Evolutionary conservation across 2,113 vertebrate genomes (phyloP).

Genomic region (Crotalus helleri): DNA sequence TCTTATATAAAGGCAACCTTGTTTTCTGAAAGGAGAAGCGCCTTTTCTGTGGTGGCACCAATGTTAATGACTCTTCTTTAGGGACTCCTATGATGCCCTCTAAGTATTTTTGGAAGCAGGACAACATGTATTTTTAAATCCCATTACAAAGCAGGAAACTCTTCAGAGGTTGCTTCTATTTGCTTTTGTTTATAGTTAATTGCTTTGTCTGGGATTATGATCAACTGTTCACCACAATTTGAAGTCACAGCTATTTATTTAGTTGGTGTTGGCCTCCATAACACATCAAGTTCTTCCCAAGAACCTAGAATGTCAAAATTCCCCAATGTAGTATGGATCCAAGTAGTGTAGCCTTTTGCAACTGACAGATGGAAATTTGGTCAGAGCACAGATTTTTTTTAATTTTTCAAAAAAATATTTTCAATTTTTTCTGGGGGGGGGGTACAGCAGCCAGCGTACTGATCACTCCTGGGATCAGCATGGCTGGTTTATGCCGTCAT

Average conservation of each 20-base stretch:
- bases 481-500: neutral
- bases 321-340: neutral
- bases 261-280: neutral
- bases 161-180: neutral
- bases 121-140: neutral
- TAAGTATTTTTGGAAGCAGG: neutral
- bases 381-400: neutral
- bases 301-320: neutral
- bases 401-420: neutral
- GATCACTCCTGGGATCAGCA: neutral
- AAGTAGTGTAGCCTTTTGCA: neutral
- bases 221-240: neutral
- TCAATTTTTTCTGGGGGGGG: neutral
- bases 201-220: neutral
- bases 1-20: neutral
- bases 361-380: neutral
- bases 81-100: neutral
- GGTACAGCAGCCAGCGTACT: neutral
- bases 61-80: neutral
- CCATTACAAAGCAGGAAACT: neutral
- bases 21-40: neutral
- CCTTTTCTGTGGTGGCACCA: neutral
- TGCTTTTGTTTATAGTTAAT: neutral
- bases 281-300: neutral
- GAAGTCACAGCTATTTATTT: neutral